phyloP scores from a whole-genome alignment of 2,113 vertebrate species.

The Willisornis vidua region DNA sequence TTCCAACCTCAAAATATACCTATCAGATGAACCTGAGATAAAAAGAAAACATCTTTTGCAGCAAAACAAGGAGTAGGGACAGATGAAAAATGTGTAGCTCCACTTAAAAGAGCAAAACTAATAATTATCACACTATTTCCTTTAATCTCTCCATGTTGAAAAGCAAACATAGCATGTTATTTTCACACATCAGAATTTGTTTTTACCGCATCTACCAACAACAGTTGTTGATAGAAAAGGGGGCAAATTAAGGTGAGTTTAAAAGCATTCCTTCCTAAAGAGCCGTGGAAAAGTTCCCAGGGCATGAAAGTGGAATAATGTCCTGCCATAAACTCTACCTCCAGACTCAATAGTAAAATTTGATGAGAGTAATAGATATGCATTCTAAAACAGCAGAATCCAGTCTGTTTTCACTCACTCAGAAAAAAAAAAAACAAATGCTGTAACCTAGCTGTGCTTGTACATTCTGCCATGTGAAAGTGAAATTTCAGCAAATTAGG shows the following conservation, averaged over 20 bases:
- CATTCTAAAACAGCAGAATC: neutral
- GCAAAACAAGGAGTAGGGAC: neutral
- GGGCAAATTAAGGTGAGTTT: constrained; percentile 47
- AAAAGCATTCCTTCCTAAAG: constrained; percentile 20
- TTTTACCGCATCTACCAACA: constrained; percentile 57
- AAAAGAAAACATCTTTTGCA: neutral
- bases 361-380: neutral
- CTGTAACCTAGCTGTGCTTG: neutral
- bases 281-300: constrained; percentile 5
- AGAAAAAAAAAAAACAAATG: neutral
- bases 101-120: constrained; percentile 65
- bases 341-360: constrained; percentile 29
- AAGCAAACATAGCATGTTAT: constrained; percentile 64
- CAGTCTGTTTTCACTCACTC: neutral
- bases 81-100: constrained; percentile 34
- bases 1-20: neutral
- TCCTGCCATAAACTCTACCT: neutral
- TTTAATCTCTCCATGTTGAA: constrained; percentile 62
- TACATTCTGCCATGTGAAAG: neutral
- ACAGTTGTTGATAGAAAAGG: constrained; percentile 55
- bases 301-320: neutral
- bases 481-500: neutral
- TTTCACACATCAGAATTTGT: constrained; percentile 68
- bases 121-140: constrained; percentile 57
- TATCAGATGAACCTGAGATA: neutral